Evolutionary conservation across 1,140 invertebrate genomes (phyloP).

Genomic region (Drosophila nigromelanica): DNA sequence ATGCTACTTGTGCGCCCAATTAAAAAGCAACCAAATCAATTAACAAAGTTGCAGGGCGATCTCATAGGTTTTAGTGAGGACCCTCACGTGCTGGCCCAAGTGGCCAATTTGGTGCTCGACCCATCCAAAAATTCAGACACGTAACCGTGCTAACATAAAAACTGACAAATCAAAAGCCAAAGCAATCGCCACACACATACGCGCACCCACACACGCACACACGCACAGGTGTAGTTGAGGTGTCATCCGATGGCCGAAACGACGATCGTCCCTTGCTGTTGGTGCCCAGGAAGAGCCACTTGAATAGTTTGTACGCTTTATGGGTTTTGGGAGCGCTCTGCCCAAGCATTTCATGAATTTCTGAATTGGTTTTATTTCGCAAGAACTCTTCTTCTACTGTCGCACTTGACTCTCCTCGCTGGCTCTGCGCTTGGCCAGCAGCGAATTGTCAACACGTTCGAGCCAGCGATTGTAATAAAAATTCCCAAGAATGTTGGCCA

Average conservation of each 20-base stretch:
- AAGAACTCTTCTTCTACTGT: constrained; percentile 25
- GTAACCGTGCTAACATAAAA: constrained; percentile 50
- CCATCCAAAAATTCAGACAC: constrained; percentile 42
- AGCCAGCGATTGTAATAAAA: constrained; percentile 44
- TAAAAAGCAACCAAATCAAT: constrained; percentile 48
- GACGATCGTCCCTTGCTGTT: background rate
- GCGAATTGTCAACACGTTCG: constrained; percentile 45
- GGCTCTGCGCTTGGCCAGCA: too few relatives aligned
- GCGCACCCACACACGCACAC: constrained; percentile 1
- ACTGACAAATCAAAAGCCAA: constrained; percentile 45
- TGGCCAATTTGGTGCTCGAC: too few relatives aligned
- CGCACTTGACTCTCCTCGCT: constrained; percentile 24
- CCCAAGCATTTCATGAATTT: constrained; percentile 30
- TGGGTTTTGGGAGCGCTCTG: constrained; percentile 36
- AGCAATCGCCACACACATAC: constrained; percentile 3
- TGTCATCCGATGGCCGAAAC: too few relatives aligned
- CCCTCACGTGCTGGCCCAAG: too few relatives aligned
- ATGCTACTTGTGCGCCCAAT: constrained; percentile 11
- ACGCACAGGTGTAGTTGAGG: constrained; percentile 22
- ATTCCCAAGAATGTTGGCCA: constrained; percentile 45
- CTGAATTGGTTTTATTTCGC: constrained; percentile 41
- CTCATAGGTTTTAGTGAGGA: constrained; percentile 17
- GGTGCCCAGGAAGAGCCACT: background rate
- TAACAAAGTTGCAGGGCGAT: constrained; percentile 14
- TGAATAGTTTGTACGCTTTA: constrained; percentile 36